These are phyloP conservation scores for Gallinago undulata DNA, from an alignment of 2,113 vertebrate species.

Conservation along the genomic window DNA sequence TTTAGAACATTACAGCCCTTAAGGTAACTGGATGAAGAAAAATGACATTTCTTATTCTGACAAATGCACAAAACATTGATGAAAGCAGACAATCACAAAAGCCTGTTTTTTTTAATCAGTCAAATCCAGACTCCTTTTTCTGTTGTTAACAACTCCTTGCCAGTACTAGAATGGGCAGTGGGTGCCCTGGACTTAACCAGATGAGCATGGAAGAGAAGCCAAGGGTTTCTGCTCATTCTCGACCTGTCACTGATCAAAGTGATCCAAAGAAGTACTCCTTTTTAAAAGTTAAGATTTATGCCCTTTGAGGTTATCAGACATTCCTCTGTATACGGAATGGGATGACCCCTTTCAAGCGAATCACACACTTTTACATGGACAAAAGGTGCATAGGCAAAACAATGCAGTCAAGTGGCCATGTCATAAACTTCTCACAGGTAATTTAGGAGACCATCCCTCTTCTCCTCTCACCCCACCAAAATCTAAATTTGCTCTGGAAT, in stretches of 20 bases:
- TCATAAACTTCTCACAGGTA: constrained; percentile 60
- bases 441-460: constrained; percentile 33
- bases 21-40: constrained; percentile 50
- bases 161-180: constrained; percentile 56
- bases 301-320: constrained; percentile 73
- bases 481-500: constrained; percentile 19
- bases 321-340: constrained; percentile 60
- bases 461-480: background rate
- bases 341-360: constrained; percentile 59
- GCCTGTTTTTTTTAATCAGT: constrained; percentile 35
- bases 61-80: constrained; percentile 60
- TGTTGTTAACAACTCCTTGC: constrained; percentile 58
- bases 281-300: constrained; percentile 76
- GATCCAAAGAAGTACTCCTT: constrained; percentile 80
- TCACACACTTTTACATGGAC: constrained; percentile 29
- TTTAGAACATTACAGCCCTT: constrained; percentile 51
- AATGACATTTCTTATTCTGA: constrained; percentile 58
- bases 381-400: constrained; percentile 38
- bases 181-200: constrained; percentile 52
- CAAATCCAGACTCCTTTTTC: constrained; percentile 59
- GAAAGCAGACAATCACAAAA: constrained; percentile 62
- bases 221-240: constrained; percentile 84
- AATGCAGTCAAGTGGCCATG: constrained; percentile 34
- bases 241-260: constrained; percentile 91
- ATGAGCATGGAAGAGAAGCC: constrained; percentile 68